Base-by-base conservation (phyloP, 2,888 invertebrate genomes). In the Lepidocyrtinus sp. region DNA sequence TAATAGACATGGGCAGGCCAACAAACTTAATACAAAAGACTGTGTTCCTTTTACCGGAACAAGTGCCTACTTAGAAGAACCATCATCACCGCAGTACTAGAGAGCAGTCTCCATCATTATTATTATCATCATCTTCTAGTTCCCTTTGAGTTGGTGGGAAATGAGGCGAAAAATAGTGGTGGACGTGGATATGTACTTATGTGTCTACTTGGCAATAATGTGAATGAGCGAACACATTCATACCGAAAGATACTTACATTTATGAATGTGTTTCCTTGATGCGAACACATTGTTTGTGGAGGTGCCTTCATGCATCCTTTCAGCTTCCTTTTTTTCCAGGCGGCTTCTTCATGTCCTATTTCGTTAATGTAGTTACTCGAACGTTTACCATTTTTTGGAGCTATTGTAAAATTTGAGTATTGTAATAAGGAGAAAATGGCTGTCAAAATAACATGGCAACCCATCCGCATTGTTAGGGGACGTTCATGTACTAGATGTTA, bases 81-180 rank as follows among this genome's bases (percentile, higher is more conserved):
- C 55, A 69, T 50, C 55, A 69, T 69, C 61, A 61, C 21, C 36
- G 36, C 36, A 36, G 7, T 36, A n/a, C n/a, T 17, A 50, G 55
- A 24, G 45, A 19, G 17, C 26, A 17, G 5, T 26, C 27, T 25
- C 19, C 24, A 25, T 68, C 69, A 69, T 70, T 50, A 76, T 76
- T 36, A 36, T 36, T 36, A 36, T 36, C 69, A 76, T 76, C 64
- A 70, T 76, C 75, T 55, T 68, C 76, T 22, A 76, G 76, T 76
- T 76, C 76, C 76, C 64, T 76, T 70, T 76, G 70, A 76, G 76
- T 76, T 76, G 70, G 63, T 76, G 76, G 76, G 76, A 76, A 76
- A 76, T 76, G 76, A 76, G 76, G 76, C 76, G 70, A 76, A 64
- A 76, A 76, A 76, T 76, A 64, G 76, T 76, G 70, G 70, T 63